These are phyloP conservation scores for Melanostoma scalare DNA, from an alignment of 2,888 invertebrate species.

Conservation along the genomic window DNA sequence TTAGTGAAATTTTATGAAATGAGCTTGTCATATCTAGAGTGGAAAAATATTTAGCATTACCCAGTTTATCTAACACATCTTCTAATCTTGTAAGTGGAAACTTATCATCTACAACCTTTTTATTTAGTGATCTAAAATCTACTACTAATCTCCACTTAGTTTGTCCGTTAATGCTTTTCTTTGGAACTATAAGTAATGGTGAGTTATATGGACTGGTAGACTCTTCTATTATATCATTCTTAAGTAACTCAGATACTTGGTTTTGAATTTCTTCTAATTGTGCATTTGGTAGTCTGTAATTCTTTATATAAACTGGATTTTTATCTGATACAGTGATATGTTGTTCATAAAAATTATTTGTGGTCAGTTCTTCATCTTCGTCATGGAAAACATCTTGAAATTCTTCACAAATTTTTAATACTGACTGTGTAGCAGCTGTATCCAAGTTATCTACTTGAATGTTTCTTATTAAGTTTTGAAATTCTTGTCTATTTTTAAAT, in stretches of 20 bases:
- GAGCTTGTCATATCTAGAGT: constrained; percentile 59
- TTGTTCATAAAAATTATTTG: too few species aligned
- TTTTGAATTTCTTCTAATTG: too few species aligned
- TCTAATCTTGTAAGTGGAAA: constrained; percentile 55
- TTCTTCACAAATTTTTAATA: too few species aligned
- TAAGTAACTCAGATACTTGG: not conserved
- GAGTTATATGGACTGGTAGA: constrained; percentile 63
- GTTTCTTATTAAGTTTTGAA: too few species aligned
- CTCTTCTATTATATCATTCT: constrained; percentile 47
- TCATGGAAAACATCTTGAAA: too few species aligned
- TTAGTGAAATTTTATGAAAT: constrained; percentile 53
- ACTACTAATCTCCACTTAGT: constrained; percentile 52
- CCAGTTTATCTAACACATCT: constrained; percentile 45
- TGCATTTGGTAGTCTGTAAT: too few species aligned
- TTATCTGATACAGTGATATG: too few species aligned
- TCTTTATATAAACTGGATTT: too few species aligned
- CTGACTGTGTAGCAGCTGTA: too few species aligned
- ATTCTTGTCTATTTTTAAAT: too few species aligned
- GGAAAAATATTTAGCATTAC: constrained; percentile 60
- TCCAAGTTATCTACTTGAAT: too few species aligned
- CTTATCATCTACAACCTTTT: constrained; percentile 55
- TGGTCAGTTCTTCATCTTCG: too few species aligned
- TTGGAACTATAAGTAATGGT: constrained; percentile 59
- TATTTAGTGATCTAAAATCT: constrained; percentile 53
- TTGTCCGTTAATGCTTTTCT: constrained; percentile 33